Percentiles rank a stretch among this genome's conserved stretches.
Conservation (phyloP, 2,888 invertebrate genomes). For the Stenoptilia bipunctidactyla region DNA sequence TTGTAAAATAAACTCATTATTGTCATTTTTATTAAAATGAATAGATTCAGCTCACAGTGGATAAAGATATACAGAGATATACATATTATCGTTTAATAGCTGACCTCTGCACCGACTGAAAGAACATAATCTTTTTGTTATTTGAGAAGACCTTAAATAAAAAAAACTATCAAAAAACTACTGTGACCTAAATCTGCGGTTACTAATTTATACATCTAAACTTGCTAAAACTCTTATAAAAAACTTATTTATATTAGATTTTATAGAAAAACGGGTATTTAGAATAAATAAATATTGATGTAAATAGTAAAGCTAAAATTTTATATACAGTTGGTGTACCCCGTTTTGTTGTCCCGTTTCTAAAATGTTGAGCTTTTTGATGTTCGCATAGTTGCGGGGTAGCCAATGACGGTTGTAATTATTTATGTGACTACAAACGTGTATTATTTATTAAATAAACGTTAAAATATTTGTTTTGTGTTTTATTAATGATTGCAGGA, state of each 20-base stretch:
- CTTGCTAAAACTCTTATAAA: no score
- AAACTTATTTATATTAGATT: neutral
- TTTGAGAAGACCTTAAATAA: no score
- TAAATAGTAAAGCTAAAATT: conserved; percentile 1
- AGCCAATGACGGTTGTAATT: neutral
- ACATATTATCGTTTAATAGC: no score
- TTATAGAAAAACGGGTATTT: conserved; percentile 1
- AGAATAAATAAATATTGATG: neutral
- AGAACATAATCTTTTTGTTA: no score
- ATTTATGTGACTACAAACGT: neutral
- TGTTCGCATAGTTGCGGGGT: neutral
- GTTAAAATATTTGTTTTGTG: neutral
- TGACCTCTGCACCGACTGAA: no score
- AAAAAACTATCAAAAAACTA: no score
- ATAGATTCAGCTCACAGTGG: no score
- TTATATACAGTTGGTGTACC: neutral
- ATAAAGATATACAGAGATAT: no score
- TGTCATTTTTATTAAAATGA: no score
- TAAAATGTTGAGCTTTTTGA: neutral
- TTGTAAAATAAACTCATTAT: no score
- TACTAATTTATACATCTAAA: neutral
- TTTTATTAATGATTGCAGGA: no score
- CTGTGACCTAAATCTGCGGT: no score
- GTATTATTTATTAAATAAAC: neutral
- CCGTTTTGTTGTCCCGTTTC: neutral